A percentile compares a stretch with the other conserved stretches of the same genome.
phyloP scores from a whole-genome alignment of 2,888 invertebrate species.

The Peribatodes rhomboidaria region DNA sequence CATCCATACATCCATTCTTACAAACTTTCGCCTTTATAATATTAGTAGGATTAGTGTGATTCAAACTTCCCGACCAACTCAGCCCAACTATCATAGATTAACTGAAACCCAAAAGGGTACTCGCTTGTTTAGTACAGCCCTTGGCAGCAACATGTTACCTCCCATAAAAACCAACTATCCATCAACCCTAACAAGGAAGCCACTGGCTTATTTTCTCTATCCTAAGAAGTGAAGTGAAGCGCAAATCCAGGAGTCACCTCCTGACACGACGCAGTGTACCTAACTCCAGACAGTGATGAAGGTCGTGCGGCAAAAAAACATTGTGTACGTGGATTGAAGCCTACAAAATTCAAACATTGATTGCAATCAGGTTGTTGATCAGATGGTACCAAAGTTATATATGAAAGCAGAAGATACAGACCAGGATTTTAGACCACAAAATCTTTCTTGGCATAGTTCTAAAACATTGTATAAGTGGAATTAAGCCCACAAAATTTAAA shows the following conservation, averaged over 20 bases:
- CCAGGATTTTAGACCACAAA: no score
- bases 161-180: constrained; percentile 38
- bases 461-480: no score
- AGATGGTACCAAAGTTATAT: no score
- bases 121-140: constrained; percentile 20
- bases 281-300: constrained; percentile 7
- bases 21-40: no score
- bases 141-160: constrained; percentile 22
- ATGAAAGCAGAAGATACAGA: no score
- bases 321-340: no score
- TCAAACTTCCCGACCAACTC: background rate
- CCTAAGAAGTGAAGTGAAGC: constrained; percentile 47
- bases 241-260: constrained; percentile 40
- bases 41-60: background rate
- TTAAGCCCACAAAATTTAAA: no score
- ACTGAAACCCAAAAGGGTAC: constrained; percentile 8
- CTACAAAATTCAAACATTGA: no score
- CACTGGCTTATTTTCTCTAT: constrained; percentile 43
- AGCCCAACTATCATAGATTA: constrained; percentile 9
- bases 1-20: no score
- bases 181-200: constrained; percentile 48
- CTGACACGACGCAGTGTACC: constrained; percentile 14
- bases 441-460: no score
- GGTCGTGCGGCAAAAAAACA: background rate
- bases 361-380: no score